A percentile compares a stretch with the other conserved stretches of the same genome.
These are phyloP conservation scores for Dipodomys merriami DNA, from an alignment of 2,113 vertebrate genomes.

Conservation along the genomic window DNA sequence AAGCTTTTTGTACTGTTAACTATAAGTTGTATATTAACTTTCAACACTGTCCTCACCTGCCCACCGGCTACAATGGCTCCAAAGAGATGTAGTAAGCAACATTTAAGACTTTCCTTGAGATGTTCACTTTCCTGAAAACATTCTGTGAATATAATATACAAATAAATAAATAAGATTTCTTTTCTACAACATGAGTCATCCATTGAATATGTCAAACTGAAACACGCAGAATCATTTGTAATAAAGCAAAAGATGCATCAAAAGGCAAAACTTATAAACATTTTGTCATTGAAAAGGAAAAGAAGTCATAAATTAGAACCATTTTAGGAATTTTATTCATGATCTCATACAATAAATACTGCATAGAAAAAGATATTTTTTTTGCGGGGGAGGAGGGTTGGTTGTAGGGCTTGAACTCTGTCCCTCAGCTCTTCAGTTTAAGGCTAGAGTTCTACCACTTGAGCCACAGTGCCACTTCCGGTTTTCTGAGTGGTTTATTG, in stretches of 20 bases:
- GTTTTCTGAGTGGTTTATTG: no score
- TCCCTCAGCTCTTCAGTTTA: no score
- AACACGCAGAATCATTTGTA: slow-evolving; percentile 33
- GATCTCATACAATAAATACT: background rate
- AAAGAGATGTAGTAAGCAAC: slow-evolving; percentile 97
- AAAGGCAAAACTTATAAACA: background rate
- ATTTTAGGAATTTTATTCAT: background rate
- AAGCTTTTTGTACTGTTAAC: slow-evolving; percentile 33
- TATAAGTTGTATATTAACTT: slow-evolving; percentile 55
- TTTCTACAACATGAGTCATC: slow-evolving; percentile 51
- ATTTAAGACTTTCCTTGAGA: slow-evolving; percentile 97
- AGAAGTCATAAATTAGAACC: background rate
- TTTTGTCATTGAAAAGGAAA: slow-evolving; percentile 44
- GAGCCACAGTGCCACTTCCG: no score
- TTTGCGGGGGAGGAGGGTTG: no score
- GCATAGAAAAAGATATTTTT: background rate
- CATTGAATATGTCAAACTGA: slow-evolving; percentile 35
- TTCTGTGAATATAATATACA: slow-evolving; percentile 87
- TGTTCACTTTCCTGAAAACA: slow-evolving; percentile 99
- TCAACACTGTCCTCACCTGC: slow-evolving; percentile 89
- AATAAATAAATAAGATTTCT: slow-evolving; percentile 55
- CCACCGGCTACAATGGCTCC: slow-evolving; percentile 96
- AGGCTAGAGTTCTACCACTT: no score
- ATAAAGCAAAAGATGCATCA: slow-evolving; percentile 17
- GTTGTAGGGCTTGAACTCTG: no score